phyloP scores from a whole-genome alignment of 2,888 invertebrate species.

The Drosophila pseudotalamancana region DNA sequence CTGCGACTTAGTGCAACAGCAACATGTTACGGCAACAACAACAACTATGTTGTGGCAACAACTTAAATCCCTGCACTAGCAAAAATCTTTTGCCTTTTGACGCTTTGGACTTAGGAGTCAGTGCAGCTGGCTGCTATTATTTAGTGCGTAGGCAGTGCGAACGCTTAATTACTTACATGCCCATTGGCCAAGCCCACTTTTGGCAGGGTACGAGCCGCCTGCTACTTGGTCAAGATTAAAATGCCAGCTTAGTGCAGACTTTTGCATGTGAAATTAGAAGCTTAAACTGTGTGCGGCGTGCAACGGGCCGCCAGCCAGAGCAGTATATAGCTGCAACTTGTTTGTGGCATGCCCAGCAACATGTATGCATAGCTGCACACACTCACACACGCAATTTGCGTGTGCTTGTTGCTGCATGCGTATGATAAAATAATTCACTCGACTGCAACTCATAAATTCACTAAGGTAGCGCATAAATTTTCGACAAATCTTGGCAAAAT shows the following conservation, averaged over 20 bases:
- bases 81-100: slow-evolving; percentile 34
- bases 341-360: slow-evolving; percentile 67
- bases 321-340: slow-evolving; percentile 56
- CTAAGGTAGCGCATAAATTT: slow-evolving; percentile 79
- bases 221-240: slow-evolving; percentile 75
- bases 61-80: slow-evolving; percentile 50
- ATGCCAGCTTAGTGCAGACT: slow-evolving; percentile 80
- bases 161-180: slow-evolving; percentile 76
- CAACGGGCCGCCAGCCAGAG: neutral
- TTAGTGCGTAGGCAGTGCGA: slow-evolving; percentile 74
- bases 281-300: slow-evolving; percentile 59
- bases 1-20: slow-evolving; percentile 52
- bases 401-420: slow-evolving; percentile 72
- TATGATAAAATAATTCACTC: slow-evolving; percentile 81
- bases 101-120: slow-evolving; percentile 35
- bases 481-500: slow-evolving; percentile 77
- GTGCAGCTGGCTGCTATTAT: slow-evolving; percentile 50
- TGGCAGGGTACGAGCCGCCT: slow-evolving; percentile 10
- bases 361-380: slow-evolving; percentile 25
- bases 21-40: slow-evolving; percentile 30
- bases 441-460: slow-evolving; percentile 80
- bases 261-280: slow-evolving; percentile 80
- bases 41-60: slow-evolving; percentile 39
- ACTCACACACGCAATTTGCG: too few species aligned
- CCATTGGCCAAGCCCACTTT: slow-evolving; percentile 50